Evolutionary conservation across 2,113 vertebrate species (phyloP), one percentile per base, ranked within the genome.

Genomic region (Nycticebus coucang): DNA sequence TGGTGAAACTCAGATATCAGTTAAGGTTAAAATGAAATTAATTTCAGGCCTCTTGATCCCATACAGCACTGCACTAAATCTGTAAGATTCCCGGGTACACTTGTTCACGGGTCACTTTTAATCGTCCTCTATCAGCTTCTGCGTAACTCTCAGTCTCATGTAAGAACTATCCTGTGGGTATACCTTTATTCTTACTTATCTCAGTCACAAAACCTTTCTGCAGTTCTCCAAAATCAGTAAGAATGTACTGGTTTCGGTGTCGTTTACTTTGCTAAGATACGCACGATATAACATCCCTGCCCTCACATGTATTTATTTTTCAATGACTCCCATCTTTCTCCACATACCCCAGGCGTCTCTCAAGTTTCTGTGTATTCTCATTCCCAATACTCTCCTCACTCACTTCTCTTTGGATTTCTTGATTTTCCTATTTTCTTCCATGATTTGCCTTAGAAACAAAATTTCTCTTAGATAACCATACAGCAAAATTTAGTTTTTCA

Each of bases 21-120:
- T 50, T 95, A 53, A 89, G 21, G 45, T 83, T 50, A 59, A 74
- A 79, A 87, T 92, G 41, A 89, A 82, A 78, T 89, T 80, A 89
- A 35, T 11, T 82, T 95, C 60, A 85, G 17, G 18, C 41, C 50
- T 28, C 62, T 85, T 93, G 68, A 86, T 53, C 53, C 33, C 9
- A n/a, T 1, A 12, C 57, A 91, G 35, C 18, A 18, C 15, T 69
- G 30, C 14, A 19, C 37, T 96, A 84, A 28, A 93, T 72, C 41
- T 87, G 0, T 64, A 57, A 78, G 53, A 91, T 45, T 89, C 30
- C 55, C 24, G 50, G 18, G 19, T 26, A 75, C 57, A 71, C 71
- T 80, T 75, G 57, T 69, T 78, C 33, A 92, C 22, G 3, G 1
- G 13, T 93, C 68, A 90, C 24, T 85, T 87, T 92, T 79, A 77